These are phyloP conservation scores for Epinotia nisella DNA, from an alignment of 2,888 invertebrate species.

Conservation along the genomic window DNA sequence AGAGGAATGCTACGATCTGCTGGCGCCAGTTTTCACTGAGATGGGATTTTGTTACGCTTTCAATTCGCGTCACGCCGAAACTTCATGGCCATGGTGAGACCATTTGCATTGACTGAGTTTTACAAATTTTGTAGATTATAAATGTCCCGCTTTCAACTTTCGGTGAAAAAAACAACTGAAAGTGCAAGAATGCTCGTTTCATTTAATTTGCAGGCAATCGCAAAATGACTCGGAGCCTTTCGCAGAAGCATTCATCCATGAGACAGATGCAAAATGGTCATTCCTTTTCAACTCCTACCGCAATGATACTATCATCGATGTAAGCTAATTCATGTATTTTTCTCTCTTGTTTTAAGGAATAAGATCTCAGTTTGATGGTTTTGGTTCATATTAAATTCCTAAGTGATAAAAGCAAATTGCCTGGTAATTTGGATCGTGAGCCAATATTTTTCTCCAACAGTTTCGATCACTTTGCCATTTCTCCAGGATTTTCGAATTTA, in stretches of 20 bases:
- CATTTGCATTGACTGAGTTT: background rate
- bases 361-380: no score
- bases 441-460: background rate
- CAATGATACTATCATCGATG: constrained; percentile 76
- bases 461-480: background rate
- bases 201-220: constrained; percentile 64
- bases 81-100: constrained; percentile 82
- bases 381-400: no score
- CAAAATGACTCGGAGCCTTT: constrained; percentile 70
- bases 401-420: background rate
- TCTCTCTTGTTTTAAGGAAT: background rate
- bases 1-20: constrained; percentile 87
- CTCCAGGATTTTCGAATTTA: background rate
- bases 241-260: constrained; percentile 85
- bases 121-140: no score
- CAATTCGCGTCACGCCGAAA: constrained; percentile 86
- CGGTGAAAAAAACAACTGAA: no score
- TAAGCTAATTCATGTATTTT: constrained; percentile 53
- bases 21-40: constrained; percentile 89
- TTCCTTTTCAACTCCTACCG: constrained; percentile 82
- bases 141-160: no score
- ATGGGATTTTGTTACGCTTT: constrained; percentile 90
- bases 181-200: no score
- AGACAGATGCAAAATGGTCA: constrained; percentile 88
- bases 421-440: no score